Evolutionary conservation across 2,888 invertebrate species (phyloP), one percentile per base, ranked within the genome.

Genomic region (Campoletis raptor): DNA sequence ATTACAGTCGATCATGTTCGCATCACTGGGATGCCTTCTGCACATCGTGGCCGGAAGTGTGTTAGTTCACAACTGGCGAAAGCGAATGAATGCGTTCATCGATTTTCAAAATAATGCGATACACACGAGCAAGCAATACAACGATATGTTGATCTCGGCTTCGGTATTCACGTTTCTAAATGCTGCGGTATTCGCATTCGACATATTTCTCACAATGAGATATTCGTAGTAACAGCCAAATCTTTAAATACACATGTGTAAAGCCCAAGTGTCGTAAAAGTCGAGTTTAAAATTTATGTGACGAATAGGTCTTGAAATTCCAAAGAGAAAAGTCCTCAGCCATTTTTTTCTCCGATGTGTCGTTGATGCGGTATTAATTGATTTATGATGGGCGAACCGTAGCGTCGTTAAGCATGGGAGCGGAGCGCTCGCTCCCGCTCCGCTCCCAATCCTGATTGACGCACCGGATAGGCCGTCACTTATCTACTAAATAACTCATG

Each of bases 61-160:
- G 82, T 95, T 97, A 80, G 95, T 97, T 86, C 95, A 94, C 87
- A 94, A 94, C 85, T 95, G 95, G 95, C 92, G 94, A 85, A 93
- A 92, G 74, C 90, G 92, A 7, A 87, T 90, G 77, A 90, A 92
- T 40, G 90, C 88, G 48, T 91, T 91, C 85, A 92, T 94, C 70
- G 94, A 94, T 86, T 91, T 94, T 40, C 92, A 94, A 82, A 95
- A 95, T 89, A 95, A 95, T 88, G 94, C 95, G 83, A 93, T 95
- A 80, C 95, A 96, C 89, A 96, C 97, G 15, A 96, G 96, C 92
- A 96, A 96, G 92, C 95, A 96, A 91, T 96, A 96, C 90, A 95
- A 96, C 94, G 96, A 96, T 90, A 96, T 97, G 94, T 95, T 97
- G 90, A 95, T 96, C 86, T 95, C 96, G 2, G 96, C 96, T 0